phyloP scores from a whole-genome alignment of 1,140 invertebrate species.

The Halotydeus destructor region DNA sequence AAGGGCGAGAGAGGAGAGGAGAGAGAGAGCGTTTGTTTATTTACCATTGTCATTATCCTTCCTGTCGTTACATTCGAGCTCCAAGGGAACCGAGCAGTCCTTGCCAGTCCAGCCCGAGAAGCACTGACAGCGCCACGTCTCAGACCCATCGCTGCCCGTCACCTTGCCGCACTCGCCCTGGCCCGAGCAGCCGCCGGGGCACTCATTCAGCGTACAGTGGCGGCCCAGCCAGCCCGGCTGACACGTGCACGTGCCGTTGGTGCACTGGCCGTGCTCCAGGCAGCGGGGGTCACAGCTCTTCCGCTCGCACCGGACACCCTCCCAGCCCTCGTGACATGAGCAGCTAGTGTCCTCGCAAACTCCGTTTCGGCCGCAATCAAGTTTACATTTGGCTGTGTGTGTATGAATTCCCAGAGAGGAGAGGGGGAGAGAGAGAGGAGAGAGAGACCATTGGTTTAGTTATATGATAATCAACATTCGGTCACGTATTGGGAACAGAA shows the following conservation, averaged over 20 bases:
- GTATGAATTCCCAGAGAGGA: slow-evolving; percentile 3
- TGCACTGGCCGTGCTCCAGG: slow-evolving; percentile 78
- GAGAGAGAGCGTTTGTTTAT: too few relatives aligned
- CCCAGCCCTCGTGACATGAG: slow-evolving; percentile 70
- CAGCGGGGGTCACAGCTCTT: slow-evolving; percentile 71
- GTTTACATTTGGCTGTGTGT: slow-evolving; percentile 52
- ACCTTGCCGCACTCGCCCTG: slow-evolving; percentile 8
- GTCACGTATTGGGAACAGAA: too few relatives aligned
- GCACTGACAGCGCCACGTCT: slow-evolving; percentile 73
- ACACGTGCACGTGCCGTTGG: slow-evolving; percentile 85
- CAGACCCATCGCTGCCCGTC: slow-evolving; percentile 21
- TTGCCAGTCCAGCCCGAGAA: slow-evolving; percentile 69
- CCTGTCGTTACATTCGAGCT: slow-evolving; percentile 79
- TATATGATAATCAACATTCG: too few relatives aligned
- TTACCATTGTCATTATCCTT: slow-evolving; percentile 90
- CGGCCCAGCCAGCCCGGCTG: slow-evolving; percentile 72
- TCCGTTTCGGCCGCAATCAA: slow-evolving; percentile 75
- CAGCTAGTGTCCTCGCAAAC: slow-evolving; percentile 71
- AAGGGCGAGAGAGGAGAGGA: too few relatives aligned
- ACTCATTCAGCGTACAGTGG: slow-evolving; percentile 29
- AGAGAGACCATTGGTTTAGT: too few relatives aligned
- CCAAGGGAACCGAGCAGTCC: slow-evolving; percentile 72
- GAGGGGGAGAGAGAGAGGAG: neutral
- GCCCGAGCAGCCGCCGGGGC: slow-evolving; percentile 55
- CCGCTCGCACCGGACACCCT: slow-evolving; percentile 59